A percentile compares a stretch with the other conserved stretches of the same genome.
These are phyloP conservation scores for Xanthorhoe spadicearia DNA, from an alignment of 2,888 invertebrate species.

Conservation along the genomic window DNA sequence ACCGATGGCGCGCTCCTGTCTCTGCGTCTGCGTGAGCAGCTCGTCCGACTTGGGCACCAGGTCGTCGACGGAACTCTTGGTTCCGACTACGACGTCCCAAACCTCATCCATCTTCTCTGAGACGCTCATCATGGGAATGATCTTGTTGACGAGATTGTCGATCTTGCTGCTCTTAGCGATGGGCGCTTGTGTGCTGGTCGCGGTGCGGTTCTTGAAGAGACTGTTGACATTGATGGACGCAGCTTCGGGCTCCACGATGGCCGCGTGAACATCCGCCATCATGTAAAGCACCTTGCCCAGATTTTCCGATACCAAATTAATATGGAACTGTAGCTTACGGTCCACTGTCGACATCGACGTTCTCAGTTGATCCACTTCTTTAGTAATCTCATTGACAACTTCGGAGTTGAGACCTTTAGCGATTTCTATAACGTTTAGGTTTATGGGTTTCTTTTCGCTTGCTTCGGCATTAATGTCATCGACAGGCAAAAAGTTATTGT, in stretches of 20 bases:
- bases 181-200: conserved; percentile 86
- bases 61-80: conserved; percentile 94
- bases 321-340: conserved; percentile 93
- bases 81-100: conserved; percentile 95
- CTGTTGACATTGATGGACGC: conserved; percentile 81
- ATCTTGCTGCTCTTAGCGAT: conserved; percentile 89
- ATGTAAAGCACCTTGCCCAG: conserved; percentile 91
- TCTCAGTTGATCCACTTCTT: conserved; percentile 91
- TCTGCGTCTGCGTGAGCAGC: conserved; percentile 92
- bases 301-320: conserved; percentile 92
- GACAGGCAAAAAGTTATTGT: conserved; percentile 91
- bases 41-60: conserved; percentile 94
- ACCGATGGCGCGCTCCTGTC: conserved; percentile 94
- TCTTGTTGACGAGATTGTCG: conserved; percentile 91
- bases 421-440: conserved; percentile 92
- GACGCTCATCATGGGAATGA: conserved; percentile 93
- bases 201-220: conserved; percentile 81
- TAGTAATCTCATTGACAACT: conserved; percentile 91
- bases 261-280: conserved; percentile 93
- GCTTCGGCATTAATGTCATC: conserved; percentile 95
- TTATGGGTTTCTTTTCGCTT: conserved; percentile 93
- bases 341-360: conserved; percentile 91
- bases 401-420: conserved; percentile 93
- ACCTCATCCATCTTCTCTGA: conserved; percentile 96
- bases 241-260: conserved; percentile 90